Evolutionary conservation across 2,113 vertebrate species (phyloP).

Genomic region (Gopherus evgoodei): DNA sequence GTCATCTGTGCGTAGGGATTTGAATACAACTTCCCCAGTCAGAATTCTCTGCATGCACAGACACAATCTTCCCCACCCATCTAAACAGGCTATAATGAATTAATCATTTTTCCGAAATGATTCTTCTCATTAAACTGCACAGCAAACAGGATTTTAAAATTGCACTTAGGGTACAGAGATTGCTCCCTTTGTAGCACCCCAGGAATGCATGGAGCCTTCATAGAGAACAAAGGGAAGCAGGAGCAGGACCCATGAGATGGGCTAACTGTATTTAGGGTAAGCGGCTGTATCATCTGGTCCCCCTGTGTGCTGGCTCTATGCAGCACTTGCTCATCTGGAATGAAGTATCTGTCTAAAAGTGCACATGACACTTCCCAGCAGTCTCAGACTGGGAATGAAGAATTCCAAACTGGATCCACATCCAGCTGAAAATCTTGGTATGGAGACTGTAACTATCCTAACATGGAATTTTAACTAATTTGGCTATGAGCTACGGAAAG

Average conservation of each 20-base stretch:
- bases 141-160: not conserved
- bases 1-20: not conserved
- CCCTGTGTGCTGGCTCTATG: no score
- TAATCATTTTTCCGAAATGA: not conserved
- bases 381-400: no score
- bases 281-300: not conserved
- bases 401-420: no score
- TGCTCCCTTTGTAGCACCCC: not conserved
- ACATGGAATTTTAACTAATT: no score
- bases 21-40: not conserved
- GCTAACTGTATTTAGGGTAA: not conserved
- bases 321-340: no score
- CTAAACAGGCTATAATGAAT: not conserved
- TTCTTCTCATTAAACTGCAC: not conserved
- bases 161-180: not conserved
- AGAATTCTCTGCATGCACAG: not conserved
- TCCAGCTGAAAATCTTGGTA: no score
- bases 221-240: not conserved
- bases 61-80: accelerated
- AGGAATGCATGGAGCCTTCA: not conserved
- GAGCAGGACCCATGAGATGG: not conserved
- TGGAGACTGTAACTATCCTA: no score
- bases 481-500: no score
- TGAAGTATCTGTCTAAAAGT: no score
- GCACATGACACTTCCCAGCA: no score